phyloP scores from a whole-genome alignment of 2,888 invertebrate species.

The Villa cingulata region DNA sequence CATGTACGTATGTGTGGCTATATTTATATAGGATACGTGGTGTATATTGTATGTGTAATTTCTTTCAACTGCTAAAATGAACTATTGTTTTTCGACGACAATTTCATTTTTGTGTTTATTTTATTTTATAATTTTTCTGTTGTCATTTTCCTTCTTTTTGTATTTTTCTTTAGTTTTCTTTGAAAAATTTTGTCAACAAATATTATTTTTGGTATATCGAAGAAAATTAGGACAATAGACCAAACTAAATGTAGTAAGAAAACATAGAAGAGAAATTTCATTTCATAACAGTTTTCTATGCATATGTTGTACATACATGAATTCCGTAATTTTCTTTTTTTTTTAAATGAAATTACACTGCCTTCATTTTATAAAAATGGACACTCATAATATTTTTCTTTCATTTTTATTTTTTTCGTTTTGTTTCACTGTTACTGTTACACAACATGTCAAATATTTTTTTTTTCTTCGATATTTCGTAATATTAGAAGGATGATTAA shows the following conservation, averaged over 20 bases:
- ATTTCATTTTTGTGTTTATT: too few species aligned
- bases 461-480: neutral
- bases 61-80: neutral
- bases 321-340: neutral
- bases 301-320: too few species aligned
- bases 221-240: neutral
- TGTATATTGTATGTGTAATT: too few species aligned
- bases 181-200: neutral
- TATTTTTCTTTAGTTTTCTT: neutral
- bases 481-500: neutral
- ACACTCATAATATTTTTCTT: neutral
- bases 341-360: too few species aligned
- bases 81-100: neutral
- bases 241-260: too few species aligned
- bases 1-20: too few species aligned
- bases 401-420: neutral
- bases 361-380: too few species aligned
- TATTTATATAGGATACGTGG: too few species aligned
- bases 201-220: neutral
- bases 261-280: neutral
- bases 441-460: too few species aligned
- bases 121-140: too few species aligned
- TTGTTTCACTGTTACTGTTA: too few species aligned
- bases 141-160: neutral
- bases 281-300: too few species aligned